These are phyloP conservation scores for Mirounga angustirostris DNA, from an alignment of 2,113 vertebrate genomes.

Conservation along the genomic window DNA sequence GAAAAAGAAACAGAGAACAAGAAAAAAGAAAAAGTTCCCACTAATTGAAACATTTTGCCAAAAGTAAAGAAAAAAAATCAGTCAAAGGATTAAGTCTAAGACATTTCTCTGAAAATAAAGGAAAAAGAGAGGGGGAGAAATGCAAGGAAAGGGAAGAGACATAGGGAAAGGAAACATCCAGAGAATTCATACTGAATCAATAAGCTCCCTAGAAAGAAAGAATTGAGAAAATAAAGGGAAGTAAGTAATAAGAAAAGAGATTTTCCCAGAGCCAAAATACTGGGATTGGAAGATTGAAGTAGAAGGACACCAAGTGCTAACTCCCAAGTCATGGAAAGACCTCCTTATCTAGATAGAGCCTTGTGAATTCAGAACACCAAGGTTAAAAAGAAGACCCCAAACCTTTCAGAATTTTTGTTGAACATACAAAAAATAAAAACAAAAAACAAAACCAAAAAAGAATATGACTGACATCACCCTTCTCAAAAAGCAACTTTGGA, in stretches of 20 bases:
- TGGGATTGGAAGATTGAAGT: background rate
- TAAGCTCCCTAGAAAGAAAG: background rate
- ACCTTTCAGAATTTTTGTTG: background rate
- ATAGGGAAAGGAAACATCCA: background rate
- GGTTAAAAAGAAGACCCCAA: background rate
- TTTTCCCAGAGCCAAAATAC: background rate
- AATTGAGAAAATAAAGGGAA: background rate
- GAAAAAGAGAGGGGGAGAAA: background rate
- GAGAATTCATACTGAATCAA: background rate
- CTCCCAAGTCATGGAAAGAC: background rate
- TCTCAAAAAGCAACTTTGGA: background rate
- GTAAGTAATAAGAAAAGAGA: background rate
- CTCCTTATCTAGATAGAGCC: background rate
- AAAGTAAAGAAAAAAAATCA: background rate
- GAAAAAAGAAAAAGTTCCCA: background rate
- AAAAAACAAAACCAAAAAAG: background rate
- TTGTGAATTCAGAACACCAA: background rate
- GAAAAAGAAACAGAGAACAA: constrained; percentile 13
- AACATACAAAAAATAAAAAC: background rate
- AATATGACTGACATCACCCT: background rate
- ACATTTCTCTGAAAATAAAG: constrained; percentile 47
- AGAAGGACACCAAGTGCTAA: background rate
- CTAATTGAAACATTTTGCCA: background rate
- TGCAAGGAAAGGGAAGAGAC: background rate
- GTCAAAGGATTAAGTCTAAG: background rate